Base-by-base conservation (phyloP, 53 echinoderm and acorn worm genomes). In the Paracentrotus lividus region DNA sequence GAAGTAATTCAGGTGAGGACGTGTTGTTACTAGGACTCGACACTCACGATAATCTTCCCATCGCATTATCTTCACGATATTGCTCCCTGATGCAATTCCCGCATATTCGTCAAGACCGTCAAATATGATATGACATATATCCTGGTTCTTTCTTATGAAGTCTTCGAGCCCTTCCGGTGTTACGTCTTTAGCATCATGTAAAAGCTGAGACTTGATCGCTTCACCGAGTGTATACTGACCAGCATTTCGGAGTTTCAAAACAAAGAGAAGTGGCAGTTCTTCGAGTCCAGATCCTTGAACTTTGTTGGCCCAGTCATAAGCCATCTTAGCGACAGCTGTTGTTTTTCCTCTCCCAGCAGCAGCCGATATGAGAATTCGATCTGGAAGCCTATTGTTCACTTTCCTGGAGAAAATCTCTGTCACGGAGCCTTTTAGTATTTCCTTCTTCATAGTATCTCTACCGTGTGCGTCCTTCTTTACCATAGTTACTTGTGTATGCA, bases 321-420 rank as follows among this genome's bases (percentile, higher is more conserved):
- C 77, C 31, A 77, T 31, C 42, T 77, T 77, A 5, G 77, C 77
- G 16, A 77, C 77, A 77, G 77, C 36, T 8, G 77, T 77, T 16
- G 77, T 77, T 38, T 77, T 77, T 34, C 77, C 77, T 77, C 16
- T 26, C 18, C 77, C 77, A 34, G 77, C 77, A 12, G 10, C 77
- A 6, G 77, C 77, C 38, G 36, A 31, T 33, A 77, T 26, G 16
- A 77, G 38, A 4, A 77, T 77, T 77, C 77, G 77, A 8, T 20
- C 34, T 16, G 77, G 77, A 33, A 77, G 16, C 24, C 29, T 42
- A 7, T 20, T 5, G 34, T 55, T 55, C 7, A 13, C 18, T 55
- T 55, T 55, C 1, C 1, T 9, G 7, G 14, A 55, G 55, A 55
- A 78, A 14, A 78, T 78, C 9, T 14, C 78, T 8, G 42, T 33